These are phyloP conservation scores for Clusia tigrina DNA, from an alignment of 2,888 invertebrate genomes.

Conservation along the genomic window DNA sequence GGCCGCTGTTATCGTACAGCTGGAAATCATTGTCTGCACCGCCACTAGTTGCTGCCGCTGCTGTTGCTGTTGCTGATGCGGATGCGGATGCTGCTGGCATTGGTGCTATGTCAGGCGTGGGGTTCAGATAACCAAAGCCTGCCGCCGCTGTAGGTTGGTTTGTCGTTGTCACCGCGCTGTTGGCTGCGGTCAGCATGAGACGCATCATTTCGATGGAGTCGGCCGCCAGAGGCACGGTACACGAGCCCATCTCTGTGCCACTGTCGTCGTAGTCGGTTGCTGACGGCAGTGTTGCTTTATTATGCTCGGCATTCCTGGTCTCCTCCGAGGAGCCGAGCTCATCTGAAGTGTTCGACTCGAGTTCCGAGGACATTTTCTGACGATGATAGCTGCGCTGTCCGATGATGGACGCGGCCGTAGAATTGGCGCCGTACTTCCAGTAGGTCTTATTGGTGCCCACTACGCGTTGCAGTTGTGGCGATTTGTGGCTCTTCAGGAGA, in stretches of 20 bases:
- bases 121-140: not conserved
- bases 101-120: conserved; percentile 21
- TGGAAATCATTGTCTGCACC: too few relatives aligned
- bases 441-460: conserved; percentile 58
- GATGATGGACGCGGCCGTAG: conserved; percentile 58
- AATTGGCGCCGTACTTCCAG: conserved; percentile 59
- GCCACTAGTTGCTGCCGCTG: conserved; percentile 48
- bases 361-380: conserved; percentile 30
- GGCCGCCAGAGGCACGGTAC: conserved; percentile 56
- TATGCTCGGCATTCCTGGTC: not conserved
- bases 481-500: conserved; percentile 6
- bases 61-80: conserved; percentile 33
- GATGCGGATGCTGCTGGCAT: conserved; percentile 4
- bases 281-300: not conserved
- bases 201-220: conserved; percentile 61
- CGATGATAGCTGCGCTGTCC: conserved; percentile 46
- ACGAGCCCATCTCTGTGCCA: conserved; percentile 59
- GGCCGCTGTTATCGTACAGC: too few relatives aligned
- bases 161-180: conserved; percentile 47
- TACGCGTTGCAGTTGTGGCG: conserved; percentile 48
- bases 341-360: conserved; percentile 48
- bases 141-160: conserved; percentile 37
- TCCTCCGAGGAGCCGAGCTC: conserved; percentile 43
- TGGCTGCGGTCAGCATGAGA: conserved; percentile 59
- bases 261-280: conserved; percentile 48